Evolutionary conservation across 1,140 invertebrate genomes (phyloP).

Genomic region (Wasmannia auropunctata): DNA sequence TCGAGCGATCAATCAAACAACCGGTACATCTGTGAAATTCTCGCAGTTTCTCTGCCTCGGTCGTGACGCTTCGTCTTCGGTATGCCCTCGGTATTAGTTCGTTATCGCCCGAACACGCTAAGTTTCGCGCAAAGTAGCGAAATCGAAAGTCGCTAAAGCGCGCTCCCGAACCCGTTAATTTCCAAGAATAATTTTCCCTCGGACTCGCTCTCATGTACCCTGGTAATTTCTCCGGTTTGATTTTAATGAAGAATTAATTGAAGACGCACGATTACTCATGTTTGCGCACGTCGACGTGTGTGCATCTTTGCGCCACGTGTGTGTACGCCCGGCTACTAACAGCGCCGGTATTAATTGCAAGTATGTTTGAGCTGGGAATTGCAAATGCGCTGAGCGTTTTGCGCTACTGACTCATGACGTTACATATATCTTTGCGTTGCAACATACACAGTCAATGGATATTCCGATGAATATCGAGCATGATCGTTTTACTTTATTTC

Average conservation of each 20-base stretch:
- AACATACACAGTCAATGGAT: not conserved
- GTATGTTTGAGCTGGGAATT: conserved; percentile 49
- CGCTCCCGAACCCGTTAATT: not conserved
- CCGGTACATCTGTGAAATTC: conserved; percentile 2
- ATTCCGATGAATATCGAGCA: conserved; percentile 8
- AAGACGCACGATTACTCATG: conserved; percentile 17
- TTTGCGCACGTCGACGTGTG: conserved; percentile 1
- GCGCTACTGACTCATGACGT: not conserved
- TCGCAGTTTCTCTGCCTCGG: conserved; percentile 21
- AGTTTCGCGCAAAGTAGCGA: not conserved
- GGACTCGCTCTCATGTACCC: too few relatives aligned
- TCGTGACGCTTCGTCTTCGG: not conserved
- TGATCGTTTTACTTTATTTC: not conserved
- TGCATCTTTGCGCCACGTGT: not conserved
- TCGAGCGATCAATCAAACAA: conserved; percentile 62
- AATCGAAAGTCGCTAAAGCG: not conserved
- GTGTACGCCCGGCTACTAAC: not conserved
- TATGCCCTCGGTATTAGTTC: not conserved
- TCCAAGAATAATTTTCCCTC: not conserved
- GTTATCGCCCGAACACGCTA: not conserved
- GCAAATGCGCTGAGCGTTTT: conserved; percentile 38
- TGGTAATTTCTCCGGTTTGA: not conserved
- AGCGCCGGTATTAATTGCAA: conserved; percentile 38
- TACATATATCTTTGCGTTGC: not conserved
- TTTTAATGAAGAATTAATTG: conserved; percentile 41